A percentile compares a stretch with the other conserved stretches of the same genome.
Evolutionary conservation across 2,113 vertebrate species (phyloP).

Genomic region (Gasterosteus aculeatus): DNA sequence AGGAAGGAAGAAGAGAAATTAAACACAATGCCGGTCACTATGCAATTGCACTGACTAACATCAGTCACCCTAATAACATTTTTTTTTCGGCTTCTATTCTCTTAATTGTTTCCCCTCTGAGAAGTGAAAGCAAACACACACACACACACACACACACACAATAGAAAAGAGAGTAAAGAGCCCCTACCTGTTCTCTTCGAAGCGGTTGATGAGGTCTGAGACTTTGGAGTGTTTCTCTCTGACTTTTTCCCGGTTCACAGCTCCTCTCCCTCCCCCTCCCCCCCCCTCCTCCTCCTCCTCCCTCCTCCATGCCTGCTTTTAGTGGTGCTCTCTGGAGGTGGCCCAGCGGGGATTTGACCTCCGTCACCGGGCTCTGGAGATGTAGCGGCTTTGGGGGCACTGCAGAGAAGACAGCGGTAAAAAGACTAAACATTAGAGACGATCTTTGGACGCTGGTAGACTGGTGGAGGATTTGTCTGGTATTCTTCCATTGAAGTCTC

Average conservation of each 20-base stretch:
- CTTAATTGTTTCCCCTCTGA: neutral
- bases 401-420: constrained; percentile 64
- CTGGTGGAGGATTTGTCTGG: neutral
- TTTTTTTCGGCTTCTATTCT: neutral
- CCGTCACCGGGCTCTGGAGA: constrained; percentile 86
- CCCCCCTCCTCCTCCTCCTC: constrained; percentile 74
- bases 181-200: constrained; percentile 92
- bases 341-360: constrained; percentile 74
- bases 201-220: constrained; percentile 94
- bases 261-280: constrained; percentile 79
- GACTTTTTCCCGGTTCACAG: constrained; percentile 50
- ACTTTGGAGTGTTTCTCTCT: constrained; percentile 89
- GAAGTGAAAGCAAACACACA: neutral
- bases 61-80: too few relatives aligned
- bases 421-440: neutral
- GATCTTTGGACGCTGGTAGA: neutral
- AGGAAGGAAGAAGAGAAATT: neutral
- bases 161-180: neutral
- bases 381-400: constrained; percentile 95
- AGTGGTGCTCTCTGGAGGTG: constrained; percentile 47
- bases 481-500: neutral
- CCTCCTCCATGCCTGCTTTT: constrained; percentile 87
- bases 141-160: neutral
- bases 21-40: too few relatives aligned
- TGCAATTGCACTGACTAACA: too few relatives aligned